Evolutionary conservation across 92 coral and sea anemone genomes (phyloP).

Genomic region (Virgularia gustaviana): DNA sequence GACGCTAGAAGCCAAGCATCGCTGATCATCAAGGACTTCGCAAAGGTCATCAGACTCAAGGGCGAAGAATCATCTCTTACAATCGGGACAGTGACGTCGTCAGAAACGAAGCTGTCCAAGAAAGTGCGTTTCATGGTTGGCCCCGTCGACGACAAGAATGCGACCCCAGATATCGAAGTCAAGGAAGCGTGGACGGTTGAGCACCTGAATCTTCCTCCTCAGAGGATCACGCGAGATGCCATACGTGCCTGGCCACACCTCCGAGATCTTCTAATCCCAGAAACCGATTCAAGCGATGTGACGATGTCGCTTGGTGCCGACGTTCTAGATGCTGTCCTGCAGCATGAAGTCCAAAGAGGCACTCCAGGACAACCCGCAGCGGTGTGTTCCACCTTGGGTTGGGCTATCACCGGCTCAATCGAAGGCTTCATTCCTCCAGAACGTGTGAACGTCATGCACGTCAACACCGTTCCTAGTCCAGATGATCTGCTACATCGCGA

Average conservation of each 20-base stretch:
- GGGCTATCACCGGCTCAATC: conserved; percentile 55
- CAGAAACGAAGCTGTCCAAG: too few species aligned
- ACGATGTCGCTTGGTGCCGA: conserved; percentile 52
- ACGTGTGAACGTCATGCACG: conserved; percentile 42
- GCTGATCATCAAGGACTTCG: conserved; percentile 42
- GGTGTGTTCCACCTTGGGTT: conserved; percentile 43
- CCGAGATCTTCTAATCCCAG: conserved; percentile 33
- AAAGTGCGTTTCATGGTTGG: too few species aligned
- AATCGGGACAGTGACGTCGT: conserved; percentile 49
- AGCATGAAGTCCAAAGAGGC: conserved; percentile 48
- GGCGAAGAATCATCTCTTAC: conserved; percentile 38
- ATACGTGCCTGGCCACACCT: conserved; percentile 47
- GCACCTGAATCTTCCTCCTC: conserved; percentile 44
- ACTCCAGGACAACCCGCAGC: conserved; percentile 44
- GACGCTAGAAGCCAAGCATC: conserved; percentile 56
- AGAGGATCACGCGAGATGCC: conserved; percentile 33
- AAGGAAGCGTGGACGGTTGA: conserved; percentile 53
- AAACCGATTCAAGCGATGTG: conserved; percentile 42
- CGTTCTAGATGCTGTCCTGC: conserved; percentile 44
- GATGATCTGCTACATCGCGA: conserved; percentile 34
- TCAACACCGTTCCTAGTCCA: conserved; percentile 32
- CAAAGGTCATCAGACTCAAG: conserved; percentile 41
- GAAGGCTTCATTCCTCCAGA: conserved; percentile 43
- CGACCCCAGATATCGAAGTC: too few species aligned
- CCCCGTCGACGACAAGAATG: too few species aligned